Percentiles rank a stretch among this genome's conserved stretches.
These are phyloP conservation scores for Ophion ellenae DNA, from an alignment of 2,888 invertebrate genomes.

Conservation along the genomic window DNA sequence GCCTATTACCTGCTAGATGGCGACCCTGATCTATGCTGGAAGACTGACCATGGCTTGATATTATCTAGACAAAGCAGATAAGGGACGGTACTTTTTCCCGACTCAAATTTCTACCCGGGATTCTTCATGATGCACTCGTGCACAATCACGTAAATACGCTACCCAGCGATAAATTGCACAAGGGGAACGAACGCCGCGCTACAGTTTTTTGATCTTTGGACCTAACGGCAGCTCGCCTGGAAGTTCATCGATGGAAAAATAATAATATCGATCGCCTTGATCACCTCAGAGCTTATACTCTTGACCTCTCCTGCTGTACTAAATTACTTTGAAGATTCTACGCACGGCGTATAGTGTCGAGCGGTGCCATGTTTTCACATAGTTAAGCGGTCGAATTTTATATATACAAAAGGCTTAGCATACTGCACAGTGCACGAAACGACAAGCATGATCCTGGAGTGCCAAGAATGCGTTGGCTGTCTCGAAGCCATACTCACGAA, in stretches of 20 bases:
- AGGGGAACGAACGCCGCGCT: slow-evolving; percentile 10
- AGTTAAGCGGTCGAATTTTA: slow-evolving; percentile 19
- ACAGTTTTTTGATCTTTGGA: slow-evolving; percentile 20
- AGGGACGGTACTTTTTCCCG: too few relatives aligned
- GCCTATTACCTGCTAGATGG: too few relatives aligned
- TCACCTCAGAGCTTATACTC: slow-evolving; percentile 4
- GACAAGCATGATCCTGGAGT: slow-evolving; percentile 47
- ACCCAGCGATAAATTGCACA: slow-evolving; percentile 52
- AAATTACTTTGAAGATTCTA: background rate
- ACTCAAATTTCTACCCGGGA: too few relatives aligned
- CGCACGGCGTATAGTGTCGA: slow-evolving; percentile 3
- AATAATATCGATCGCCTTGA: background rate
- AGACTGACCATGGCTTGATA: too few relatives aligned
- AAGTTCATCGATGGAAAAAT: slow-evolving; percentile 12
- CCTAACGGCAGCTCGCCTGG: background rate
- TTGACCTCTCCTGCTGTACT: background rate
- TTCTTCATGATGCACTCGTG: slow-evolving; percentile 13
- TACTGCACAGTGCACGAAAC: slow-evolving; percentile 28
- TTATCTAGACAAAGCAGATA: too few relatives aligned
- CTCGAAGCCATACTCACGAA: slow-evolving; percentile 19
- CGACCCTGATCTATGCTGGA: too few relatives aligned
- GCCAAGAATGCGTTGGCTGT: slow-evolving; percentile 48
- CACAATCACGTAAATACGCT: background rate
- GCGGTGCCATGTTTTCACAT: slow-evolving; percentile 7
- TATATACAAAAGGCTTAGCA: background rate